Evolutionary conservation across 2,113 vertebrate species (phyloP).

Genomic region (Actinemys pallida): DNA sequence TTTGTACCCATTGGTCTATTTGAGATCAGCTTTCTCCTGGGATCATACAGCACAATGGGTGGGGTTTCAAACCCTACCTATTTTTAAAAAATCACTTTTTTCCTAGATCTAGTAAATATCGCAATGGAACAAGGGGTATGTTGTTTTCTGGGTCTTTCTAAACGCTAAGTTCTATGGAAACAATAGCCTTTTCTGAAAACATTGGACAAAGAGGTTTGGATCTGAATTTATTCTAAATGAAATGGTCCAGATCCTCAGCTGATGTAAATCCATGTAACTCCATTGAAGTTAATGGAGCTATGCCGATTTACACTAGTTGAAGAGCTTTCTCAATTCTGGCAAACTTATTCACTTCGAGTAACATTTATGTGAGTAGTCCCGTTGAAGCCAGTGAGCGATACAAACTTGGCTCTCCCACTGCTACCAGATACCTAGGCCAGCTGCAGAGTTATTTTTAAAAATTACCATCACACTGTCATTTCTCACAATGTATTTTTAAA

Average conservation of each 20-base stretch:
- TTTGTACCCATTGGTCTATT: not conserved
- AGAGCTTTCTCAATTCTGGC: not conserved
- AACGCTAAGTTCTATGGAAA: not conserved
- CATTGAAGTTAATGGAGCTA: not conserved
- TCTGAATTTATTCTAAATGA: not conserved
- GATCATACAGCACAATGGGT: not conserved
- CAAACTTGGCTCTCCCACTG: not conserved
- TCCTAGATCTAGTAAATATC: not conserved
- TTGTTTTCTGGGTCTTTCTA: not conserved
- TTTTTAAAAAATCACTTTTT: not conserved
- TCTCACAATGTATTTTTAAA: conserved; percentile 57
- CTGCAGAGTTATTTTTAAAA: not conserved
- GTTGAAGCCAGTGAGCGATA: not conserved
- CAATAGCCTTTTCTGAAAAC: not conserved
- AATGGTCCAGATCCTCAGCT: not conserved
- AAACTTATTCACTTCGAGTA: not conserved
- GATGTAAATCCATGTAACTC: not conserved
- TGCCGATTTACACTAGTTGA: not conserved
- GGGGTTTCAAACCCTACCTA: not conserved
- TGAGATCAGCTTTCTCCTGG: not conserved
- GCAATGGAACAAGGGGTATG: not conserved
- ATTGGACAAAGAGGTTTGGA: not conserved
- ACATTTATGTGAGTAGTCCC: not conserved
- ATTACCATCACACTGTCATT: not conserved
- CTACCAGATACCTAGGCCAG: not conserved